Conservation (phyloP, 1,140 invertebrate species). For the Akabosia matsudoensis region DNA sequence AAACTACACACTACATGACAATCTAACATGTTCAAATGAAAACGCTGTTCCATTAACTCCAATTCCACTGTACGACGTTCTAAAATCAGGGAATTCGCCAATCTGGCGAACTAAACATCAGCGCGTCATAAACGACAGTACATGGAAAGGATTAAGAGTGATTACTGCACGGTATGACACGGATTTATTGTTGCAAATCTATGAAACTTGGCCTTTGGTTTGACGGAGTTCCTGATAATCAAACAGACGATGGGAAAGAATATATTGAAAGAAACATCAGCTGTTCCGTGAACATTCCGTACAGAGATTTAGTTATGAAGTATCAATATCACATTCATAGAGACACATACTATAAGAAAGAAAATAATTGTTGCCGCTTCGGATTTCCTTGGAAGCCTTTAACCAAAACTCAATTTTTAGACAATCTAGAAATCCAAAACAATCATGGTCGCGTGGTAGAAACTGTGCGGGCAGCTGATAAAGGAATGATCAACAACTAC, state of each 20-base stretch:
- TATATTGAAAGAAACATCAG: slow-evolving; percentile 3
- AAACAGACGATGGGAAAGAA: neutral
- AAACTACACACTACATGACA: no score
- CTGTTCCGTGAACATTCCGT: neutral
- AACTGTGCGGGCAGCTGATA: neutral
- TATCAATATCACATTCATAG: slow-evolving; percentile 15
- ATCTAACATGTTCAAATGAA: no score
- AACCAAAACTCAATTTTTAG: neutral
- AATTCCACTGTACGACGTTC: no score
- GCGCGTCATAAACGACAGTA: no score
- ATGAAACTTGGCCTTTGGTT: no score
- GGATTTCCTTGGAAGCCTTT: neutral
- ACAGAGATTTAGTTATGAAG: neutral
- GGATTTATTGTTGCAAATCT: no score
- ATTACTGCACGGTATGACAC: no score
- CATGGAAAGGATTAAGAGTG: no score
- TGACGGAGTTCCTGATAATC: neutral
- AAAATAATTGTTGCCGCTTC: neutral
- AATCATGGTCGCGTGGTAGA: slow-evolving; percentile 9
- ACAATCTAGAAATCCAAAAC: neutral
- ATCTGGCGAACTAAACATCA: no score
- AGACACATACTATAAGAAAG: slow-evolving; percentile 6
- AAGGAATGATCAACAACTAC: slow-evolving; percentile 48
- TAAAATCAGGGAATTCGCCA: no score
- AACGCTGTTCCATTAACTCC: no score